These are phyloP conservation scores for Anodontia alba DNA, from an alignment of 2,888 invertebrate genomes.

Conservation along the genomic window DNA sequence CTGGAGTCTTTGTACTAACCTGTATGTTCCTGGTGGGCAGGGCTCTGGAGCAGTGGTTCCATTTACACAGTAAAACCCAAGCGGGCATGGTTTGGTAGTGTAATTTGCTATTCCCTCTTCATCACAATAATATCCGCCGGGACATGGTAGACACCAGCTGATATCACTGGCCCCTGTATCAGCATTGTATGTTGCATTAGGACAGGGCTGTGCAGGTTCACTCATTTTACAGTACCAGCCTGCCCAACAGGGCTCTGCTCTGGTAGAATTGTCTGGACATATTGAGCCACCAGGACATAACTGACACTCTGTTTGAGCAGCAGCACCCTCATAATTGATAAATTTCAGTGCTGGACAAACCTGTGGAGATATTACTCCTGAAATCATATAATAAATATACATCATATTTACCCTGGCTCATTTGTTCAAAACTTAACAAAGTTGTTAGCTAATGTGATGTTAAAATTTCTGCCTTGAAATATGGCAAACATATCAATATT, in stretches of 20 bases:
- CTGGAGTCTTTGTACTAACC: too few species aligned
- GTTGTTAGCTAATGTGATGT: too few species aligned
- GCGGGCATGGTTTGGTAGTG: conserved; percentile 77
- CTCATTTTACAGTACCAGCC: conserved; percentile 79
- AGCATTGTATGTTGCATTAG: conserved; percentile 75
- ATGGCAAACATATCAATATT: too few species aligned
- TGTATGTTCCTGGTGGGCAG: conserved; percentile 82
- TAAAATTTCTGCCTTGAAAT: too few species aligned
- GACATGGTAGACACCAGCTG: conserved; percentile 79
- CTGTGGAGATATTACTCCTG: conserved; percentile 70
- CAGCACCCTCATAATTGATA: conserved; percentile 80
- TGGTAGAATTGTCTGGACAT: conserved; percentile 79
- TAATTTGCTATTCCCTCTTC: conserved; percentile 75
- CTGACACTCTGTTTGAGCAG: conserved; percentile 74
- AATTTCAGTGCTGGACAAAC: conserved; percentile 75
- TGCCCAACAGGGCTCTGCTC: conserved; percentile 79
- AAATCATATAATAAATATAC: neutral
- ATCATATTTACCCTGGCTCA: neutral
- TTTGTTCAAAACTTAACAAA: too few species aligned
- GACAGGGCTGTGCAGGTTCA: conserved; percentile 67
- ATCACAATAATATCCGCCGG: conserved; percentile 81
- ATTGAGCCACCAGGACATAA: conserved; percentile 82
- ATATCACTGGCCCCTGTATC: conserved; percentile 70
- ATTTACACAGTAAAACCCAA: conserved; percentile 81
- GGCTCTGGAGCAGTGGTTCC: conserved; percentile 74